These are phyloP conservation scores for Chirona hameri DNA, from an alignment of 2,888 invertebrate genomes.

Conservation along the genomic window DNA sequence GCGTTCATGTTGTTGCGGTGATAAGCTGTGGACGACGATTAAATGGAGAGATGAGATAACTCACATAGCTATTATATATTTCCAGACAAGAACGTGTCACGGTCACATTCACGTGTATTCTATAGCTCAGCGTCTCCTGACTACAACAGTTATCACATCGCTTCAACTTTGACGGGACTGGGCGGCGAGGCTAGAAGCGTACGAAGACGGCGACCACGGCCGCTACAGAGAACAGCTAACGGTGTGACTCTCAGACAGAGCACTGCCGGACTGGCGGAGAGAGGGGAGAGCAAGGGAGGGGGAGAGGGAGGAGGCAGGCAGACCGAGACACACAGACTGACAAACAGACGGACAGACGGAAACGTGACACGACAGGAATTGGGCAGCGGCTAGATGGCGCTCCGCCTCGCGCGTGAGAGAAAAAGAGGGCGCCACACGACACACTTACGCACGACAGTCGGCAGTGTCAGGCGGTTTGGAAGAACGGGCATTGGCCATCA, in stretches of 20 bases:
- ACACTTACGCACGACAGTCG: background rate
- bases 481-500: background rate
- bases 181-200: slow-evolving; percentile 1
- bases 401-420: no score
- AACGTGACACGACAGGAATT: background rate
- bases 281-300: background rate
- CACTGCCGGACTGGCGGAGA: background rate
- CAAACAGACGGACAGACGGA: background rate
- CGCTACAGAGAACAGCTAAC: background rate
- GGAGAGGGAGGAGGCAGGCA: background rate
- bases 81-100: background rate
- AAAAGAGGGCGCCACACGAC: background rate
- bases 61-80: background rate
- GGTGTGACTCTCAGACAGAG: background rate
- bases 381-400: no score
- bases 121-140: background rate
- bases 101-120: slow-evolving; percentile 12
- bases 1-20: no score
- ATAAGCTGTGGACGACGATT: no score
- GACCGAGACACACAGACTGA: background rate
- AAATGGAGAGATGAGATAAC: background rate
- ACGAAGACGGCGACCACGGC: background rate
- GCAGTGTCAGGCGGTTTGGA: background rate
- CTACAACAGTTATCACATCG: slow-evolving; percentile 12
- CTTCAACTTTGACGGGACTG: background rate